Base-by-base conservation (phyloP, 2,113 vertebrate species). In the Tychaedon coryphoeus region DNA sequence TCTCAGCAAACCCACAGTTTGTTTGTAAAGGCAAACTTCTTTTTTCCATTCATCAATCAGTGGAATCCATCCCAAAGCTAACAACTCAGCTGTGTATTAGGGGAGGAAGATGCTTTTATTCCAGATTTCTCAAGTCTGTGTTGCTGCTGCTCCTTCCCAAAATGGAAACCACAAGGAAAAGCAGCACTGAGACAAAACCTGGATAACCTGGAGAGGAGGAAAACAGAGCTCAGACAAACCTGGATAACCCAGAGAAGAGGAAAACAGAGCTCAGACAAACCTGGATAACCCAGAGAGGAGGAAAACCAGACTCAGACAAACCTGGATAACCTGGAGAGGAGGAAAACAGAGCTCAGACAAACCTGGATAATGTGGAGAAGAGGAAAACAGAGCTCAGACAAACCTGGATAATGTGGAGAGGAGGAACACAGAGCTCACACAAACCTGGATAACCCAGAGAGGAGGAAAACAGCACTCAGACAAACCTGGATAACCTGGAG, bases 71-170 rank as follows among this genome's bases (percentile, higher is more conserved):
- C 47, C 47, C 50, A 53, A 53, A 33, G 26, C 23, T 19, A 23
- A 33, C 19, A 57, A 15, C 8, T 56, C 5, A 19, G 23, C 34
- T 34, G 18, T 11, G 8, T 3, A 0, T 29, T 2, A 13, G 6
- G 19, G 16, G 24, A 56, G 22, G 14, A 48, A 61, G 13, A 4
- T n/a, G 8, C 13, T 38, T 58, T 40, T n/a, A 40, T 43, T 48
- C 22, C 29, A 47, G 23, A 14, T n/a, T 81, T 45, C 43, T 56
- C 23, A 22, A 7, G 15, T 6, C 34, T n/a, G 0, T 10, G 10
- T 12, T 47, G 53, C 19, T 47, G 24, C 6, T 31, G 6, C 29
- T 56, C 36, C 50, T 56, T 42, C 34, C 29, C 36, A 17, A 56
- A 62, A 43, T 2, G 43, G 28, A 54, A 58, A n/a, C 22, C 22